phyloP scores from a whole-genome alignment of 2,113 vertebrate species.

The Aix galericulata region DNA sequence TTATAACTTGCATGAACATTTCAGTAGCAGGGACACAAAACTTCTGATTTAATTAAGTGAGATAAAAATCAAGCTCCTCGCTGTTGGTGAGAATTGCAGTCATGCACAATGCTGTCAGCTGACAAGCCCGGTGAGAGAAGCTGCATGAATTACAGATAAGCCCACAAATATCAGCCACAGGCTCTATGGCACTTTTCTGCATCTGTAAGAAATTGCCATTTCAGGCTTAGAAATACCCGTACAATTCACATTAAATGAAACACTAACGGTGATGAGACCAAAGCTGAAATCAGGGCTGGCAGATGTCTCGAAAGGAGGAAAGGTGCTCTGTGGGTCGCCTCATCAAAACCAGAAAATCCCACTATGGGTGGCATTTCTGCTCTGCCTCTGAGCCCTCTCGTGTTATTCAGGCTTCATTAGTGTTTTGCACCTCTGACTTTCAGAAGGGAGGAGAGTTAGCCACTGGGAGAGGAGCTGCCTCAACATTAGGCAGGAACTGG shows the following conservation, averaged over 20 bases:
- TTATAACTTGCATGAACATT: neutral
- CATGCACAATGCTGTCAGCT: neutral
- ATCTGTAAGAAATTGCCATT: neutral
- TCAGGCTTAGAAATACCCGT: neutral
- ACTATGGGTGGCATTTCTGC: neutral
- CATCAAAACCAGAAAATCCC: neutral
- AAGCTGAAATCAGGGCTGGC: neutral
- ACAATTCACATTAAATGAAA: neutral
- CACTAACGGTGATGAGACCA: neutral
- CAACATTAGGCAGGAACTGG: neutral
- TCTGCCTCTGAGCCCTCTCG: neutral
- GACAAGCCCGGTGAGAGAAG: neutral
- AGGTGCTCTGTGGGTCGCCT: neutral
- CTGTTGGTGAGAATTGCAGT: neutral
- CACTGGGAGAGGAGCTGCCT: neutral
- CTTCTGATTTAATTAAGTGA: neutral
- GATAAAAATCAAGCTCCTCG: neutral
- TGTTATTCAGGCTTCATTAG: neutral
- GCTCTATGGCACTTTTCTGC: neutral
- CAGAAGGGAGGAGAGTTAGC: neutral
- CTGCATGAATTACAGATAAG: fast-evolving
- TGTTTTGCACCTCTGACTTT: neutral
- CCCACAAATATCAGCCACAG: neutral
- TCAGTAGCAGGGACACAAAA: neutral
- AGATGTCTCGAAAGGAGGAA: neutral